Evolutionary conservation across 2,113 vertebrate species (phyloP), one percentile per base, ranked within the genome.

Genomic region (Ameiurus melas): DNA sequence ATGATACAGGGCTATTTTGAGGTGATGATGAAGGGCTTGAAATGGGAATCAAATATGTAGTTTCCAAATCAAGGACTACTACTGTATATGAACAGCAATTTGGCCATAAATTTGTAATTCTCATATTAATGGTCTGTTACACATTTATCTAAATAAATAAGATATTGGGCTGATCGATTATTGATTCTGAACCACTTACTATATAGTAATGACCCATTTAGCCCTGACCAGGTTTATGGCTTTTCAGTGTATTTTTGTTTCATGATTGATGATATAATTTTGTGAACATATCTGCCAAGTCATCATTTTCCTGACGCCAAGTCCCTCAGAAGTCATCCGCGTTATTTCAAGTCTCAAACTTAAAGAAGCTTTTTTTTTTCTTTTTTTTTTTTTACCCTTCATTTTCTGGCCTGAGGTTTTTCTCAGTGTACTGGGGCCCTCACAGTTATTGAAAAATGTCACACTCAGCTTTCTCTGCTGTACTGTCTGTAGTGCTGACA

Each of bases 391-490:
- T 17, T 80, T 57, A 30, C 7, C 53, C 14, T 36, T 22, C 9
- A 36, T 8, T 60, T 82, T 36, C 80, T 62, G 57, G 22, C 20
- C 80, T 5, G 22, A 62, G 57, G 20, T 27, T 27, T 39, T 62
- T 62, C 57, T 83, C 36, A 62, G 19, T 83, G 80, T 62, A 36
- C 55, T 39, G 33, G 33, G 55, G 55, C 1, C 9, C 79, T 39
- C 36, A 39, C 57, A 62, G 33, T 39, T 25, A 83, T 83, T 62
- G 43, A 39, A 83, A 83, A 62, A 83, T 60, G 33, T 83, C 80
- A 83, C 80, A 83, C 57, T 83, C 80, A 39, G 57, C 80, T 62
- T 60, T 39, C 80, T 60, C 33, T 27, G 58, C 30, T 82, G 55
- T 60, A 60, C 55, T 39, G 80, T 27, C 80, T 83, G 30, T 27